Conservation (phyloP, 2,797 vertebrate genomes). For the Artibeus lituratus region DNA sequence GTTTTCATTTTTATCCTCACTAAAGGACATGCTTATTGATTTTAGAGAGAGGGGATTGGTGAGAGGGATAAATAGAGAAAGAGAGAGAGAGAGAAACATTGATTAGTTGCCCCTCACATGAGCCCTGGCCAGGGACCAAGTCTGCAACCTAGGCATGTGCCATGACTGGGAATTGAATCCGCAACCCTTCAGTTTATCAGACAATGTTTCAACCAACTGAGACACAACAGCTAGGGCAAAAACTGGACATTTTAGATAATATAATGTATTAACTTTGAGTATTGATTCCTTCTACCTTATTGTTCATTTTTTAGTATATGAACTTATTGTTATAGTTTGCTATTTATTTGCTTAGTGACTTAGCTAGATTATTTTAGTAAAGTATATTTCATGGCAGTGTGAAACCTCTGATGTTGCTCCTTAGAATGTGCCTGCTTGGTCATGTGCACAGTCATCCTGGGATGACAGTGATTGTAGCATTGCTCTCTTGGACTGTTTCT, state of each 20-base stretch:
- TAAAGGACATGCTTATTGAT: not conserved
- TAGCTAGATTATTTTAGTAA: constrained; percentile 17
- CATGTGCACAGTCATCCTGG: not conserved
- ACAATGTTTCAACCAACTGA: not conserved
- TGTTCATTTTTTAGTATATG: not conserved
- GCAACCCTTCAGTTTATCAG: not conserved
- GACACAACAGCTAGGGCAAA: not conserved
- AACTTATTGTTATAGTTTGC: not conserved
- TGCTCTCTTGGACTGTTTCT: not conserved
- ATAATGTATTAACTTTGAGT: not conserved
- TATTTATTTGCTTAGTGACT: not conserved
- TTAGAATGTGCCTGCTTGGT: not conserved
- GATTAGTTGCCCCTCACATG: not conserved
- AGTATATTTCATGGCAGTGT: not conserved
- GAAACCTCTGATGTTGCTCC: not conserved
- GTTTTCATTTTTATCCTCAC: not conserved
- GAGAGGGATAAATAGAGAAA: not conserved
- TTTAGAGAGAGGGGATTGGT: not conserved
- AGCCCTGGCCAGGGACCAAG: too few species aligned
- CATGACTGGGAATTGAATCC: not conserved
- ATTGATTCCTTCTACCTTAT: not conserved
- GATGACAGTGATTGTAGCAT: not conserved
- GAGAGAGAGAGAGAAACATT: not conserved
- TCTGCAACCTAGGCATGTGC: too few species aligned
- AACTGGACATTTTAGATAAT: not conserved